Conservation (phyloP, 2,113 vertebrate genomes). For the Chloroceryle aenea region DNA sequence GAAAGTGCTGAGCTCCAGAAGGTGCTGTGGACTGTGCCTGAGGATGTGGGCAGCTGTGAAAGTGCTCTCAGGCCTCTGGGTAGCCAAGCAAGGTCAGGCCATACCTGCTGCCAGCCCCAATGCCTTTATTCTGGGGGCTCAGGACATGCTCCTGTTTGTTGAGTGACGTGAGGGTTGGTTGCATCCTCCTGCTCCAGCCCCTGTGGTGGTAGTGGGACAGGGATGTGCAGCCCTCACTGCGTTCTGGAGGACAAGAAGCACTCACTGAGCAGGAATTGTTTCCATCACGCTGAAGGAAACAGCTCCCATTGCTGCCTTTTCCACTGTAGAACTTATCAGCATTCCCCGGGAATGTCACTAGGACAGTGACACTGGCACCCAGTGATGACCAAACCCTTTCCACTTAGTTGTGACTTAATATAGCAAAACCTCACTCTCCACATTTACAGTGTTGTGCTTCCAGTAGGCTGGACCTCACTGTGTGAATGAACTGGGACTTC, state of each 20-base stretch:
- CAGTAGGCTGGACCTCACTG: not conserved
- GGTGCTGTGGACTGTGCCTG: accelerated
- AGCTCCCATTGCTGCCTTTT: not conserved
- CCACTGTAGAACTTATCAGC: not conserved
- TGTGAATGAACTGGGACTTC: accelerated
- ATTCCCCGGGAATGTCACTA: accelerated
- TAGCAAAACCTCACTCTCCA: not conserved
- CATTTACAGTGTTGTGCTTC: not conserved
- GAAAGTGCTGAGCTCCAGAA: not conserved
- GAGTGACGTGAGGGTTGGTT: not conserved
- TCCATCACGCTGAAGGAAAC: not conserved
- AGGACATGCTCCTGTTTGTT: not conserved
- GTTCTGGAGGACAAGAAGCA: not conserved
- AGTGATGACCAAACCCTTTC: not conserved
- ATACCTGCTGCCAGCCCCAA: not conserved
- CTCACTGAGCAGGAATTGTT: not conserved
- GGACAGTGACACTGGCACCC: not conserved
- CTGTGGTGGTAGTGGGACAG: not conserved
- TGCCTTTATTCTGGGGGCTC: not conserved
- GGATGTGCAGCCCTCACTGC: not conserved
- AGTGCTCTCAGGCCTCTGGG: not conserved
- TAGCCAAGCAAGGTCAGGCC: not conserved
- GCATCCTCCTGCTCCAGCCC: not conserved
- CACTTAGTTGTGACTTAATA: not conserved
- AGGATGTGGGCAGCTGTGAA: not conserved